phyloP scores from a whole-genome alignment of 2,888 invertebrate genomes.

The Megamerina dolium region DNA sequence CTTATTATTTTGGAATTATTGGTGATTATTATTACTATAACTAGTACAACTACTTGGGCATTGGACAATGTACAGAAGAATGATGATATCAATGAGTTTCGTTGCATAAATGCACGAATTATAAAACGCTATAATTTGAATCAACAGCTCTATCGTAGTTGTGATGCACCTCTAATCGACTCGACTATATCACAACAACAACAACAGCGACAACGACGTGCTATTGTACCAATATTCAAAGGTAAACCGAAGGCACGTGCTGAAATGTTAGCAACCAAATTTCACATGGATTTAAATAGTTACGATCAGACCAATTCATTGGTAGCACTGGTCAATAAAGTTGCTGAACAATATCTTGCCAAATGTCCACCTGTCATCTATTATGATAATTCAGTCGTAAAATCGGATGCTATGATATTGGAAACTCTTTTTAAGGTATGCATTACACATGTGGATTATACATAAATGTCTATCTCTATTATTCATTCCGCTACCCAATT shows the following conservation, averaged over 20 bases:
- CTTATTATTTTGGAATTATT: too few relatives aligned
- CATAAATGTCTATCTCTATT: too few relatives aligned
- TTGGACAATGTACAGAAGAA: too few relatives aligned
- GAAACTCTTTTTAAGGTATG: conserved; percentile 53
- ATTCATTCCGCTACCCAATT: neutral
- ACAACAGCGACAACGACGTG: conserved; percentile 32
- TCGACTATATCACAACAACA: too few relatives aligned
- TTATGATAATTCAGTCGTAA: conserved; percentile 59
- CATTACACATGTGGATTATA: neutral
- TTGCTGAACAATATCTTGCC: conserved; percentile 56
- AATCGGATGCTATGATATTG: conserved; percentile 54
- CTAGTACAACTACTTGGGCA: too few relatives aligned
- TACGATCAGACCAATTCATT: conserved; percentile 57
- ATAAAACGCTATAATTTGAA: conserved; percentile 22
- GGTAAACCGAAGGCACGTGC: conserved; percentile 57
- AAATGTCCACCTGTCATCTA: conserved; percentile 62
- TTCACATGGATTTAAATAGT: conserved; percentile 45
- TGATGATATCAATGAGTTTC: too few relatives aligned
- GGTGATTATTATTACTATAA: too few relatives aligned
- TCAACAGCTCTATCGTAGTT: conserved; percentile 14
- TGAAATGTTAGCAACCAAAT: conserved; percentile 53
- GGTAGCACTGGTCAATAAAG: conserved; percentile 55
- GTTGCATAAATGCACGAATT: too few relatives aligned
- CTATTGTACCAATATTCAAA: conserved; percentile 52
- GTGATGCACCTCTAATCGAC: conserved; percentile 14